These are phyloP conservation scores for Dichetophora obliterata DNA, from an alignment of 2,888 invertebrate genomes.

Conservation along the genomic window DNA sequence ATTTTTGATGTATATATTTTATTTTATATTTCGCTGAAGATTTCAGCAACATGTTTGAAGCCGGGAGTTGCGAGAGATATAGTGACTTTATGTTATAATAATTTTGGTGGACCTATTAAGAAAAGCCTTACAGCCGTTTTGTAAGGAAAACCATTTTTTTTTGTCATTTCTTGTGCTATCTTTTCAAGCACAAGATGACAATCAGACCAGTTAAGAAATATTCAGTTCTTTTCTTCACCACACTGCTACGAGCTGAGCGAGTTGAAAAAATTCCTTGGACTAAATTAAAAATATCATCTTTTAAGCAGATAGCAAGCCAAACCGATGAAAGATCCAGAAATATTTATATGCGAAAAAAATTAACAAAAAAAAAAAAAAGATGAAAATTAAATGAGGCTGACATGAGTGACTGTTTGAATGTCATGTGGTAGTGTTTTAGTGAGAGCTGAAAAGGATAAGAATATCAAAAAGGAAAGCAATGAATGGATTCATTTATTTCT, in stretches of 20 bases:
- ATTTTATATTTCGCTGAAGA: no score
- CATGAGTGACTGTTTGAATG: constrained; percentile 15
- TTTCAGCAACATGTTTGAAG: no score
- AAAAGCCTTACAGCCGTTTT: no score
- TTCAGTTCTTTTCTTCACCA: neutral
- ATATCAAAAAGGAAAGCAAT: neutral
- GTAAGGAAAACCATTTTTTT: neutral
- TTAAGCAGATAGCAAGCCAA: neutral
- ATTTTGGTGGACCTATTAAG: no score
- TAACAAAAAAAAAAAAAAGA: constrained; percentile 3
- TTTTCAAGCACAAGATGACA: constrained; percentile 17
- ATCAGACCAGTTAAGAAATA: neutral
- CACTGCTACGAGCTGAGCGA: neutral
- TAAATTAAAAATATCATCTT: neutral
- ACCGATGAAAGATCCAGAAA: neutral
- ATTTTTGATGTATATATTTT: no score
- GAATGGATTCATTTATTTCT: no score
- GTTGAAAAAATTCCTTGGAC: neutral
- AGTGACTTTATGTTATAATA: no score
- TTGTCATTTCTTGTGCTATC: neutral
- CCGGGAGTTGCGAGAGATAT: no score
- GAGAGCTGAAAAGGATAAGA: neutral
- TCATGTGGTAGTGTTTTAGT: neutral
- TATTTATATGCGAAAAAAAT: neutral
- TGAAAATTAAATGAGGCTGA: constrained; percentile 33